These are phyloP conservation scores for Acrobasis repandana DNA, from an alignment of 2,888 invertebrate species.

Conservation along the genomic window DNA sequence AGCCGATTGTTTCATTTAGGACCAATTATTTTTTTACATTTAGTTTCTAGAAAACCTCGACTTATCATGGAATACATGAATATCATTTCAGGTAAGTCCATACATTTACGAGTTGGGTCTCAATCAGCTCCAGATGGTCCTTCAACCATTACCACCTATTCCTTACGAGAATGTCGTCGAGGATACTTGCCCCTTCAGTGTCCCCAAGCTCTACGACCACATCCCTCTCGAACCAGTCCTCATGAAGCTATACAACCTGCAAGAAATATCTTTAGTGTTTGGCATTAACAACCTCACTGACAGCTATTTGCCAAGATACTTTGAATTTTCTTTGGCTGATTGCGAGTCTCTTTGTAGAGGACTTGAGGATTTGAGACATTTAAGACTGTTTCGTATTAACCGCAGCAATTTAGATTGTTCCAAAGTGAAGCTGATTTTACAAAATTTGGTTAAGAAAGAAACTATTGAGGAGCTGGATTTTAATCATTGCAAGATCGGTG, in stretches of 20 bases:
- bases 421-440: constrained; percentile 82
- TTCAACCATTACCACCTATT: constrained; percentile 70
- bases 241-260: constrained; percentile 73
- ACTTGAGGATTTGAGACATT: constrained; percentile 64
- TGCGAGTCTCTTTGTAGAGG: constrained; percentile 82
- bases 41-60: no score
- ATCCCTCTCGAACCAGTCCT: constrained; percentile 83
- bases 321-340: constrained; percentile 84
- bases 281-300: constrained; percentile 75
- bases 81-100: constrained; percentile 65
- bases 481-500: constrained; percentile 85
- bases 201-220: constrained; percentile 76
- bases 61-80: constrained; percentile 8
- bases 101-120: constrained; percentile 77
- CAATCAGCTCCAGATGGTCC: constrained; percentile 79
- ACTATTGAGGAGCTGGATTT: constrained; percentile 84
- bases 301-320: constrained; percentile 82
- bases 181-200: constrained; percentile 66
- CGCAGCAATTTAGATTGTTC: constrained; percentile 83
- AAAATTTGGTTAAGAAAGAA: constrained; percentile 74
- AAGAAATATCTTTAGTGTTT: constrained; percentile 73
- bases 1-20: no score
- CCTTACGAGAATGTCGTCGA: constrained; percentile 53
- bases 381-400: constrained; percentile 82
- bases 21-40: no score